These are phyloP conservation scores for Drepana arcuata DNA, from an alignment of 1,140 invertebrate genomes.

Conservation along the genomic window DNA sequence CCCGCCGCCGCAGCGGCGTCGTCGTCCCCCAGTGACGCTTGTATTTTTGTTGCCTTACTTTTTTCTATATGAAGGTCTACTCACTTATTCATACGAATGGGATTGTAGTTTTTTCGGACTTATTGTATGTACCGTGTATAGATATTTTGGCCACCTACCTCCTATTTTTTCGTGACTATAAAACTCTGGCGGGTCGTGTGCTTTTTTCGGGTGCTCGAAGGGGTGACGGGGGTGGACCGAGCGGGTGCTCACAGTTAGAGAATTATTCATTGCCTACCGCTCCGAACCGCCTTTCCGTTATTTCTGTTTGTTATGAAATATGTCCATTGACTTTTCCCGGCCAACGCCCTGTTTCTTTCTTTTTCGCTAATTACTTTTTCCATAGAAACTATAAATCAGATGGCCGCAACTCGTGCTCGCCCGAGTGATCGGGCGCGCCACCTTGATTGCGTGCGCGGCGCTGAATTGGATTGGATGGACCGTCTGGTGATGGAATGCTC, in stretches of 20 bases:
- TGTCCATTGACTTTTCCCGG: slow-evolving; percentile 65
- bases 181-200: slow-evolving; percentile 59
- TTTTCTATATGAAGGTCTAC: slow-evolving; percentile 67
- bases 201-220: slow-evolving; percentile 60
- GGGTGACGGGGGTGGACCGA: slow-evolving; percentile 38
- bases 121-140: slow-evolving; percentile 62
- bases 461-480: no score
- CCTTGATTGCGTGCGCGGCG: no score
- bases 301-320: slow-evolving; percentile 71
- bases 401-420: slow-evolving; percentile 4
- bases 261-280: slow-evolving; percentile 70
- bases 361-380: slow-evolving; percentile 67
- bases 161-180: slow-evolving; percentile 69
- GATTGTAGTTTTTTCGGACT: slow-evolving; percentile 65
- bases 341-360: slow-evolving; percentile 63
- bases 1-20: slow-evolving; percentile 19
- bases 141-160: slow-evolving; percentile 68
- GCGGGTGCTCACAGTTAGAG: slow-evolving; percentile 65
- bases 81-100: slow-evolving; percentile 69
- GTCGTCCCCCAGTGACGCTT: no score
- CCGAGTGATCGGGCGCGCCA: slow-evolving; percentile 9
- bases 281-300: slow-evolving; percentile 64
- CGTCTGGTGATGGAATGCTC: no score
- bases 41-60: slow-evolving; percentile 58
- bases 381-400: slow-evolving; percentile 61